phyloP scores from a whole-genome alignment of 64 coral and sea anemone genomes.

The Cladopsammia gracilis region DNA sequence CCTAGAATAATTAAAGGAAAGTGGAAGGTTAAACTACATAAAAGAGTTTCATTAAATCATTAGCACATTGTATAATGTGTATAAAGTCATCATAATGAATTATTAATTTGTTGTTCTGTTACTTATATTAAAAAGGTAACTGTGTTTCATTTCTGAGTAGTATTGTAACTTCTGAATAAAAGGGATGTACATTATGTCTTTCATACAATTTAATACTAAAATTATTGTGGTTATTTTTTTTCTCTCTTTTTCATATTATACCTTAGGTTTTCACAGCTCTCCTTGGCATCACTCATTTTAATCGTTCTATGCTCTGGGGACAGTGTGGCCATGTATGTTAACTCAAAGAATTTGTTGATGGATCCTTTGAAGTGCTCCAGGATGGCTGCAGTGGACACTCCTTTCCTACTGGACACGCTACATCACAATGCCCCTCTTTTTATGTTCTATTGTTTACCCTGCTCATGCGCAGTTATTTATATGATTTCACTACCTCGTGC shows the following conservation, averaged over 20 bases:
- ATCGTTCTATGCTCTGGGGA: neutral
- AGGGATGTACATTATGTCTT: too few relatives aligned
- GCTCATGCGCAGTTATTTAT: too few relatives aligned
- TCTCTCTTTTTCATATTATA: neutral
- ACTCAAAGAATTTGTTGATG: neutral
- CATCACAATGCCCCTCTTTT: too few relatives aligned
- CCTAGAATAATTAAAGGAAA: neutral
- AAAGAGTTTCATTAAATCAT: neutral
- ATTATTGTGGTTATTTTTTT: neutral
- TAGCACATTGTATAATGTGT: too few relatives aligned
- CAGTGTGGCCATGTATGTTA: neutral
- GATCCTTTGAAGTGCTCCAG: neutral
- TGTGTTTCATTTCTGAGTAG: neutral
- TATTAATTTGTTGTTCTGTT: neutral
- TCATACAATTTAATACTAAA: too few relatives aligned
- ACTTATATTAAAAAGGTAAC: neutral
- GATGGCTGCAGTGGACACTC: neutral
- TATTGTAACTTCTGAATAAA: too few relatives aligned
- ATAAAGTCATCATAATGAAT: too few relatives aligned
- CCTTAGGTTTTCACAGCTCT: slow-evolving; percentile 17
- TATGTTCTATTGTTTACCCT: too few relatives aligned
- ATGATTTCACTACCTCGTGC: too few relatives aligned
- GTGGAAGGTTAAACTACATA: neutral
- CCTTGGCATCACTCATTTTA: neutral
- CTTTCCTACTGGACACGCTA: too few relatives aligned